Percentiles rank a stretch among this genome's conserved stretches.
Evolutionary conservation across 2,888 invertebrate species (phyloP).

Genomic region (Drepanosiphum platanoidis): DNA sequence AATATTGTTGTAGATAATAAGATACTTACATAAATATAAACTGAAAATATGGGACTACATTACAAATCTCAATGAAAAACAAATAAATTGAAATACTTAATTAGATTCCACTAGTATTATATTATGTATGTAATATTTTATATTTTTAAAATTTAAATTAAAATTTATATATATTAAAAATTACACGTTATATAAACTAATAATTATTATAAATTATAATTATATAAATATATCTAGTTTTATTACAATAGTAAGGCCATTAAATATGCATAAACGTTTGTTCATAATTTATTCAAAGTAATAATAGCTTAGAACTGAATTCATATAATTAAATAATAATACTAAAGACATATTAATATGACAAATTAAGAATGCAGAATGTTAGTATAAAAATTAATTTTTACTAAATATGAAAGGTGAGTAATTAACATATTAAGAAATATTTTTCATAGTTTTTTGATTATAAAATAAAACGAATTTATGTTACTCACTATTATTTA

Average conservation of each 20-base stretch:
- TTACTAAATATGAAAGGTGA: not conserved
- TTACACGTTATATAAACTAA: not conserved
- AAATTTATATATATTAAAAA: not conserved
- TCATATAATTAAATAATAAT: too few species aligned
- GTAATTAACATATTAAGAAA: not conserved
- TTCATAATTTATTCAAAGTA: not conserved
- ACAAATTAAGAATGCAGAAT: not conserved
- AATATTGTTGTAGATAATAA: too few species aligned
- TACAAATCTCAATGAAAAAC: too few species aligned
- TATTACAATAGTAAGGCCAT: not conserved
- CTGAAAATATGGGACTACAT: too few species aligned
- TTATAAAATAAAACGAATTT: not conserved
- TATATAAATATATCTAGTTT: too few species aligned
- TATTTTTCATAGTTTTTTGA: not conserved
- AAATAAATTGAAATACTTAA: too few species aligned
- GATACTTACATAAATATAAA: too few species aligned
- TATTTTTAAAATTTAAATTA: too few species aligned
- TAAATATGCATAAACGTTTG: not conserved
- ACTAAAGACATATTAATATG: too few species aligned
- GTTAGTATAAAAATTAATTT: not conserved
- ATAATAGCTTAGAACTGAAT: not conserved
- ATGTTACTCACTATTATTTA: not conserved
- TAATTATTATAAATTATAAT: not conserved
- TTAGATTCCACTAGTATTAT: too few species aligned
- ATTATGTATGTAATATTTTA: too few species aligned